A percentile compares a stretch with the other conserved stretches of the same genome.
Evolutionary conservation across 2,888 invertebrate genomes (phyloP).

Genomic region (Unio pictorum): DNA sequence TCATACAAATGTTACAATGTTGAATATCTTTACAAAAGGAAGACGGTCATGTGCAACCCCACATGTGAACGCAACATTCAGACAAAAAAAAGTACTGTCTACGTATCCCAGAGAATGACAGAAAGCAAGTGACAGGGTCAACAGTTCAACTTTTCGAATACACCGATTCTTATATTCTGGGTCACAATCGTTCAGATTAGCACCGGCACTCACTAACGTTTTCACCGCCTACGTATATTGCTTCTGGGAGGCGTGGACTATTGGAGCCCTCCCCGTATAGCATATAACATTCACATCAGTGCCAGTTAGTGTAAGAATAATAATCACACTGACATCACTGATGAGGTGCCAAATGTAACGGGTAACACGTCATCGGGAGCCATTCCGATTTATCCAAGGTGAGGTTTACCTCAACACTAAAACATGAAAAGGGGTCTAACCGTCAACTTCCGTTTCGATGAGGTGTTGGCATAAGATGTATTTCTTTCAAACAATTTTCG

Average conservation of each 20-base stretch:
- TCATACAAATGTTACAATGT: no score
- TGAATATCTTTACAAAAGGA: no score
- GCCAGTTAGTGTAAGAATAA: slow-evolving; percentile 48
- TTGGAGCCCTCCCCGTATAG: slow-evolving; percentile 38
- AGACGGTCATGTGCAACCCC: no score
- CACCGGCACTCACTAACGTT: slow-evolving; percentile 55
- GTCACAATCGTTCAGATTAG: slow-evolving; percentile 43
- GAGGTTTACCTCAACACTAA: slow-evolving; percentile 55
- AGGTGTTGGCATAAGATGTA: slow-evolving; percentile 37
- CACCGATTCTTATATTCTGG: slow-evolving; percentile 10
- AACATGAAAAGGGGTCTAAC: slow-evolving; percentile 63
- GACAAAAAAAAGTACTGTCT: no score
- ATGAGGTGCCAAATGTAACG: slow-evolving; percentile 59
- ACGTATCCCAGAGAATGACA: not conserved
- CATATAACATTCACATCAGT: slow-evolving; percentile 48
- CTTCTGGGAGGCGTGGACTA: slow-evolving; percentile 49
- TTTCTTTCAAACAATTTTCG: slow-evolving; percentile 46
- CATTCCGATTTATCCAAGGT: slow-evolving; percentile 57
- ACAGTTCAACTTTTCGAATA: slow-evolving; percentile 21
- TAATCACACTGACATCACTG: slow-evolving; percentile 59
- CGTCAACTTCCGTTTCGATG: slow-evolving; percentile 50
- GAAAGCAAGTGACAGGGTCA: slow-evolving; percentile 27
- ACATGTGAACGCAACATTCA: no score
- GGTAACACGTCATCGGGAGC: slow-evolving; percentile 51
- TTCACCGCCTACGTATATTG: slow-evolving; percentile 52